Evolutionary conservation across 1,140 invertebrate species (phyloP), one percentile per base, ranked within the genome.

Genomic region (Limonius californicus): DNA sequence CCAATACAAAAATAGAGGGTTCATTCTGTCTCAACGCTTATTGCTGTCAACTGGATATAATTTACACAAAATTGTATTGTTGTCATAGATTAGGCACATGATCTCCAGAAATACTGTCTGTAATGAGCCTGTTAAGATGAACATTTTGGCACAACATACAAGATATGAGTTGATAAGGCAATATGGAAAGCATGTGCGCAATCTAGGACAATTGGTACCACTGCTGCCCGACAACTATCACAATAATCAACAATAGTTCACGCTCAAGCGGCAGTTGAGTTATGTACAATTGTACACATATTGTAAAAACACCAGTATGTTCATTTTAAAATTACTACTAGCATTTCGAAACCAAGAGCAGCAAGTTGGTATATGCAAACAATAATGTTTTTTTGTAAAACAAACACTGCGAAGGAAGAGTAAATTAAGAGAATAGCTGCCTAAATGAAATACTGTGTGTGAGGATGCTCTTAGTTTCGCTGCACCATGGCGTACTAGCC

Each of bases 1-100:
- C 70, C 65, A 69, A 73, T 76, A 76, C 72, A 77, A 77, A 77
- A 77, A 77, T 77, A 77, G 76, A 76, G 76, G 76, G 75, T 76
- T 75, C 68, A 70, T 75, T 74, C 64, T 74, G 68, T 70, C 65
- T 75, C 72, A 76, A 72, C 69, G 62, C 70, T 74, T 73, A 75
- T 75, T 74, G 74, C 72, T 77, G 70, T 71, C 69, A 74, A 73
- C 66, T 71, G 68, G 45, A 19, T 50, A 50, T 50, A 18, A 50
- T 50, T 50, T 50, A 50, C 45, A 50, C 14, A 50, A 50, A 50
- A 50, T 19, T 50, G 9, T 50, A 12, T 50, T 12, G 45, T 50
- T n/a, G 19, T 19, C 12, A 6, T 2, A 18, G 42, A n/a, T 45
- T 45, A 45, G 4, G 4, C 42, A 45, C 42, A 45, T 45, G 42